Conservation (phyloP, 2,113 vertebrate genomes). For the Isichthys henryi region DNA sequence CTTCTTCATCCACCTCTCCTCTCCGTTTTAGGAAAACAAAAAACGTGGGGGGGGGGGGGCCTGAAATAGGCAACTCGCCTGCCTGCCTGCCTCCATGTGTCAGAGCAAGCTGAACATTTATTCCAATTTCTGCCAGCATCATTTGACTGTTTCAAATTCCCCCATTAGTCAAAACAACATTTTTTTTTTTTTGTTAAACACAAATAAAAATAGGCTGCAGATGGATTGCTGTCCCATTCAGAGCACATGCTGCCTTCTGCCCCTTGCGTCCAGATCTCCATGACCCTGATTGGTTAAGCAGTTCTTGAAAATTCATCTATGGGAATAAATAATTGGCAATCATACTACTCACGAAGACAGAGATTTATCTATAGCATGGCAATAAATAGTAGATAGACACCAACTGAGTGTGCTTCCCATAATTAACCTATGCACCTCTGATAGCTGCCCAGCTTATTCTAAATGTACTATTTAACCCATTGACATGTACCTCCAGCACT, state of each 20-base stretch:
- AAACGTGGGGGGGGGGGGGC: neutral
- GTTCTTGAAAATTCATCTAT: neutral
- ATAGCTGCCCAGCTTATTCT: neutral
- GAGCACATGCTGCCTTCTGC: neutral
- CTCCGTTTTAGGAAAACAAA: neutral
- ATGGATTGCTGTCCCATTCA: neutral
- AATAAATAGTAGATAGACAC: neutral
- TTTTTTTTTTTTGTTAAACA: neutral
- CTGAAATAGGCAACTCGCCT: slow-evolving; percentile 1
- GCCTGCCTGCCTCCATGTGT: neutral
- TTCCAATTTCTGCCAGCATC: slow-evolving; percentile 6
- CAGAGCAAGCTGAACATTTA: neutral
- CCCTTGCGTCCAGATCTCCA: neutral
- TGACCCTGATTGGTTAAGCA: neutral
- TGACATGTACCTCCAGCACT: neutral
- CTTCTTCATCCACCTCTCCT: neutral
- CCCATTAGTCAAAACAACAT: neutral
- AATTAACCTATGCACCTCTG: neutral
- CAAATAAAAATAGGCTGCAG: neutral
- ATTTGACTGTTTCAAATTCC: slow-evolving; percentile 8
- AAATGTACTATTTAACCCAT: neutral
- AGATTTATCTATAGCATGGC: neutral
- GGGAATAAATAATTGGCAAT: neutral
- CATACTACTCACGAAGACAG: neutral
- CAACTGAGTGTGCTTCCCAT: neutral